Evolutionary conservation across 2,113 vertebrate genomes (phyloP).

Genomic region (Callaeas wilsoni): DNA sequence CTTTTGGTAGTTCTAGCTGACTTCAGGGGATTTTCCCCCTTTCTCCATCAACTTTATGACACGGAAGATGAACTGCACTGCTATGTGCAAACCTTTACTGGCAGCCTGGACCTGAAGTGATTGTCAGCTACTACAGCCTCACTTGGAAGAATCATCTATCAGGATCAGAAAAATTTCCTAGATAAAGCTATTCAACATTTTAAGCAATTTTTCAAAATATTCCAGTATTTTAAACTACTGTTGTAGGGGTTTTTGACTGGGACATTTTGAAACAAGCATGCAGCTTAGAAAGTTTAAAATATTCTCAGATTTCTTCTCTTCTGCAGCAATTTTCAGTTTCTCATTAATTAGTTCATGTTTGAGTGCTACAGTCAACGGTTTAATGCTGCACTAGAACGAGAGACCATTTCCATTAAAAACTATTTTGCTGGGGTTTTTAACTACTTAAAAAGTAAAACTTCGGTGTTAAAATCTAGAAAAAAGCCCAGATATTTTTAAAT

Average conservation of each 20-base stretch:
- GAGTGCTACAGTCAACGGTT: neutral
- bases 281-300: neutral
- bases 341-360: neutral
- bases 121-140: neutral
- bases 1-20: neutral
- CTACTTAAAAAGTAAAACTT: neutral
- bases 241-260: neutral
- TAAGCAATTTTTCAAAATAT: neutral
- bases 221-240: neutral
- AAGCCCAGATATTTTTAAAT: neutral
- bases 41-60: neutral
- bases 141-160: neutral
- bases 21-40: neutral
- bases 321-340: neutral
- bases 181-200: neutral
- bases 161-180: neutral
- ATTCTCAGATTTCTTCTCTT: neutral
- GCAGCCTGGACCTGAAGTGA: neutral
- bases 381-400: neutral
- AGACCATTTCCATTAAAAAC: neutral
- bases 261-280: neutral
- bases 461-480: neutral
- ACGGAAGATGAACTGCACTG: neutral
- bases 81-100: neutral
- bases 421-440: neutral